These are phyloP conservation scores for Podarcis cretensis DNA, from an alignment of 2,113 vertebrate genomes.

Conservation along the genomic window DNA sequence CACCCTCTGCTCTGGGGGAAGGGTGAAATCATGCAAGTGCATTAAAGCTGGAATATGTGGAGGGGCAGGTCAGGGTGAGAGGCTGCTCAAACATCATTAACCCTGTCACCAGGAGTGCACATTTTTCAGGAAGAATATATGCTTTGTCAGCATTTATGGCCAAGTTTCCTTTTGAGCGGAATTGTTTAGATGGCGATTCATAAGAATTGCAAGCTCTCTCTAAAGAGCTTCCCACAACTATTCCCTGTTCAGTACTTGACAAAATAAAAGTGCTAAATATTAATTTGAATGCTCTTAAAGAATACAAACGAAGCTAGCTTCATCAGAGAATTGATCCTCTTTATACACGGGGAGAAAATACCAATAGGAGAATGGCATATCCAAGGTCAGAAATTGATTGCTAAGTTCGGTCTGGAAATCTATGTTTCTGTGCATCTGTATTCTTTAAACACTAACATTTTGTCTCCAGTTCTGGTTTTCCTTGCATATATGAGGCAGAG, in stretches of 20 bases:
- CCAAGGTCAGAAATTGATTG: background rate
- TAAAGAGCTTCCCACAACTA: background rate
- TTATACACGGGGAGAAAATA: background rate
- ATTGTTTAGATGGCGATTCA: background rate
- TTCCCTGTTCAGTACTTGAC: accelerated
- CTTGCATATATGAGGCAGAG: background rate
- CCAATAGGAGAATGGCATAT: background rate
- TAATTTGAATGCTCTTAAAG: background rate
- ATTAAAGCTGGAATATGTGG: slow-evolving; percentile 38
- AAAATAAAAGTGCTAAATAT: accelerated
- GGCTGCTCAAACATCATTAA: slow-evolving; percentile 62
- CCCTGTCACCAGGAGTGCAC: slow-evolving; percentile 44
- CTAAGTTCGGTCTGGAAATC: no score
- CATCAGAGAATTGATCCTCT: background rate
- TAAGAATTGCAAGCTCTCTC: background rate
- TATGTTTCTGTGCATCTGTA: background rate
- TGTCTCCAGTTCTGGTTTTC: background rate
- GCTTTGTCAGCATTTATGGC: slow-evolving; percentile 32
- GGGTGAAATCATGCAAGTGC: slow-evolving; percentile 41
- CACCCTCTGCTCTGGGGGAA: slow-evolving; percentile 7
- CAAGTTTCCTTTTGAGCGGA: slow-evolving; percentile 4
- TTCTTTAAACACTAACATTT: background rate
- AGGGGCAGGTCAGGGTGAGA: slow-evolving; percentile 49
- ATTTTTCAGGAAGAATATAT: slow-evolving; percentile 46
- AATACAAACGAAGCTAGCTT: accelerated